These are phyloP conservation scores for Tiaroga cobitis DNA, from an alignment of 2,797 vertebrate species.

Conservation along the genomic window DNA sequence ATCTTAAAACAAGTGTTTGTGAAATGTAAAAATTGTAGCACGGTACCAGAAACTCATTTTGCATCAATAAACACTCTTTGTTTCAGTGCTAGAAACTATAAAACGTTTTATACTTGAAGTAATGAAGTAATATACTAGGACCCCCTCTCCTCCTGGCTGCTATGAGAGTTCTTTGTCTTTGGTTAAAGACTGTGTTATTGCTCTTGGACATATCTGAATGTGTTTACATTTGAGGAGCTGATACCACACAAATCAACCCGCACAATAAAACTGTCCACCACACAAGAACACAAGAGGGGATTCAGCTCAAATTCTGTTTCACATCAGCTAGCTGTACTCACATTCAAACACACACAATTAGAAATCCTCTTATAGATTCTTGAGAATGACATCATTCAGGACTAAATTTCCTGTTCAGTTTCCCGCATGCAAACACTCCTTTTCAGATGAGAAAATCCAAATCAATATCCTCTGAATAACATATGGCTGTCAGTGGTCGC, in stretches of 20 bases:
- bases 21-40: background rate
- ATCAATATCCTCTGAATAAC: slow-evolving; percentile 46
- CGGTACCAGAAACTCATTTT: background rate
- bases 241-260: slow-evolving; percentile 39
- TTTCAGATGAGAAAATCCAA: slow-evolving; percentile 38
- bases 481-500: slow-evolving; percentile 44
- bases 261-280: slow-evolving; percentile 43
- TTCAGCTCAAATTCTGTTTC: slow-evolving; percentile 36
- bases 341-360: background rate
- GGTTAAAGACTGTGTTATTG: slow-evolving; percentile 31
- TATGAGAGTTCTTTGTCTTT: slow-evolving; percentile 20
- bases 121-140: slow-evolving; percentile 1
- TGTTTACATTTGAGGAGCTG: slow-evolving; percentile 12
- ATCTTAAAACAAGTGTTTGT: slow-evolving; percentile 16
- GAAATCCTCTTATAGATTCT: slow-evolving; percentile 34
- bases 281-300: slow-evolving; percentile 35
- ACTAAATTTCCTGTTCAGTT: slow-evolving; percentile 28
- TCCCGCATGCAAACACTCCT: slow-evolving; percentile 33
- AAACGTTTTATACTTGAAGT: slow-evolving; percentile 30
- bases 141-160: background rate
- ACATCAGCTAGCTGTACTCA: slow-evolving; percentile 22
- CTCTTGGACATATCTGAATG: slow-evolving; percentile 18
- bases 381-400: slow-evolving; percentile 47
- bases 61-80: background rate
- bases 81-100: background rate